Percentiles rank a stretch among this genome's conserved stretches.
phyloP scores from a whole-genome alignment of 2,888 invertebrate species.

The Metalampra italica region DNA sequence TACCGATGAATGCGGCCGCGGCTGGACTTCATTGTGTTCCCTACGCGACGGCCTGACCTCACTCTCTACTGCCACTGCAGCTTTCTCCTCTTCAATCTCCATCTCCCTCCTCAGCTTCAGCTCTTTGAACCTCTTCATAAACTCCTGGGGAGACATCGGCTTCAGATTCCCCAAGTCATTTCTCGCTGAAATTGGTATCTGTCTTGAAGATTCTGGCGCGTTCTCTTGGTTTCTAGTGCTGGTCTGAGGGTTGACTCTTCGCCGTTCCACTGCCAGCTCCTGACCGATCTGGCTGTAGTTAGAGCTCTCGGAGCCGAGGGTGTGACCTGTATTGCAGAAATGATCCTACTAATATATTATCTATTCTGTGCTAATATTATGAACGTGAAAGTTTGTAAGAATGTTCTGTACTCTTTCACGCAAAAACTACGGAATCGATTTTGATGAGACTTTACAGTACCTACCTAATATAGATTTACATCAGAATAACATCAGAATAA shows the following conservation, averaged over 20 bases:
- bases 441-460: too few species aligned
- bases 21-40: constrained; percentile 52
- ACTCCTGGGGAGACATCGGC: constrained; percentile 59
- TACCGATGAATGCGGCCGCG: background rate
- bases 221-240: constrained; percentile 1
- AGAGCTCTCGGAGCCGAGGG: constrained; percentile 12
- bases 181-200: too few species aligned
- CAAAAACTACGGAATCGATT: too few species aligned
- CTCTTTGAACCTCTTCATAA: constrained; percentile 41
- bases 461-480: too few species aligned
- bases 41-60: constrained; percentile 62
- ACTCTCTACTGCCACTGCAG: constrained; percentile 25
- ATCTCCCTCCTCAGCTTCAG: constrained; percentile 34
- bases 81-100: constrained; percentile 4
- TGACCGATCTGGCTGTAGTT: background rate
- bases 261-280: background rate
- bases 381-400: too few species aligned
- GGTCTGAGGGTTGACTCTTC: background rate
- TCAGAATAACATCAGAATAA: too few species aligned
- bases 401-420: too few species aligned
- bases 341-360: too few species aligned
- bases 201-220: constrained; percentile 9
- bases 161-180: constrained; percentile 39
- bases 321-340: constrained; percentile 9
- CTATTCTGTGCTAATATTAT: too few species aligned